Evolutionary conservation across 2,113 vertebrate genomes (phyloP).

Genomic region (Perca flavescens): DNA sequence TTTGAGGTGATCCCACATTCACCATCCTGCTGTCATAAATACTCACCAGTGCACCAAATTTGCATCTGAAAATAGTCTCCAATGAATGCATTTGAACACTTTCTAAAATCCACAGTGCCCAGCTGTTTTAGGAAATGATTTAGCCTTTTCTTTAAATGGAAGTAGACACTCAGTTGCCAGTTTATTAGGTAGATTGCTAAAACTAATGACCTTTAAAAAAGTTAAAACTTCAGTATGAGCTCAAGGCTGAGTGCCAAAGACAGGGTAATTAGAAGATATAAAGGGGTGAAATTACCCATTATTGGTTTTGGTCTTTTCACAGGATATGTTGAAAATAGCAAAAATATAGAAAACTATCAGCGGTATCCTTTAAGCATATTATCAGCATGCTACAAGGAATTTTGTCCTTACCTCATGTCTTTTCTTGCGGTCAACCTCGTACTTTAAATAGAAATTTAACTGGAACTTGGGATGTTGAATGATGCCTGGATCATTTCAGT

Average conservation of each 20-base stretch:
- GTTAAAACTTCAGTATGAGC: background rate
- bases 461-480: background rate
- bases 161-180: background rate
- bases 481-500: background rate
- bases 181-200: background rate
- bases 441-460: background rate
- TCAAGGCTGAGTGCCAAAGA: background rate
- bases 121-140: background rate
- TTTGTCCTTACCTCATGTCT: constrained; percentile 68
- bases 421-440: background rate
- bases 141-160: background rate
- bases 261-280: background rate
- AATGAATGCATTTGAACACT: too few relatives aligned
- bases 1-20: background rate
- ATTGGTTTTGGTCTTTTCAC: background rate
- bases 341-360: background rate
- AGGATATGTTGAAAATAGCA: background rate
- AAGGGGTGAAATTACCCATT: background rate
- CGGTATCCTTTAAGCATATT: background rate
- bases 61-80: background rate
- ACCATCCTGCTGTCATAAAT: background rate
- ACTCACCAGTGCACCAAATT: background rate
- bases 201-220: too few relatives aligned
- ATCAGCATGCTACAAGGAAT: background rate
- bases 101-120: background rate